These are phyloP conservation scores for Didymodactylos carnosus DNA, from an alignment of 2,888 invertebrate genomes.

Conservation along the genomic window DNA sequence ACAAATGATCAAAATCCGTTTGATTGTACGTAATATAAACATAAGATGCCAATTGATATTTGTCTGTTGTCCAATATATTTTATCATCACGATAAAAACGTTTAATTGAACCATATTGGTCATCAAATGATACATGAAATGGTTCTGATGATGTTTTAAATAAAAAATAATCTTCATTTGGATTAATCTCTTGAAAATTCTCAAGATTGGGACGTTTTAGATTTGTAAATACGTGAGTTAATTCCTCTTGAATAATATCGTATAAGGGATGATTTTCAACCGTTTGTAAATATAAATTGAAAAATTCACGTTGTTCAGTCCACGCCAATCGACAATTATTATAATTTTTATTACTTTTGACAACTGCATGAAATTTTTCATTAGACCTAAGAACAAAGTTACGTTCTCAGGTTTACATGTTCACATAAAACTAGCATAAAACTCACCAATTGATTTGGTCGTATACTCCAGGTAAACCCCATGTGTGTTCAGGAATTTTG, in stretches of 20 bases:
- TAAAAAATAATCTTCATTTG: not conserved
- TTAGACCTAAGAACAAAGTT: not conserved
- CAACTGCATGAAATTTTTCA: not conserved
- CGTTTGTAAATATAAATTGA: slow-evolving; percentile 19
- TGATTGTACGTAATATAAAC: slow-evolving; percentile 24
- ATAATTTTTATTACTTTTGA: slow-evolving; percentile 17
- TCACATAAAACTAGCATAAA: slow-evolving; percentile 17
- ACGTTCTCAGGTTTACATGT: not conserved
- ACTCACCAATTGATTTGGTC: slow-evolving; percentile 23
- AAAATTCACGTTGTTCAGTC: slow-evolving; percentile 24
- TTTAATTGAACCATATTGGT: slow-evolving; percentile 16
- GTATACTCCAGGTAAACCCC: slow-evolving; percentile 21
- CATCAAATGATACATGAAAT: not conserved
- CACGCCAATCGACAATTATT: slow-evolving; percentile 20
- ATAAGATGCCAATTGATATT: slow-evolving; percentile 19
- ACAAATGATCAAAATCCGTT: slow-evolving; percentile 23
- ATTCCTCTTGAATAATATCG: slow-evolving; percentile 17
- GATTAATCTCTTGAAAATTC: not conserved
- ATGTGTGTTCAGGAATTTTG: slow-evolving; percentile 26
- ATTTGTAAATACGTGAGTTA: not conserved
- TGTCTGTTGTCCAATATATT: slow-evolving; percentile 18
- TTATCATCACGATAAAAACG: not conserved
- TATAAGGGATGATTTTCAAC: slow-evolving; percentile 21
- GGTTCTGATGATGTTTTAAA: not conserved
- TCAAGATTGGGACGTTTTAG: not conserved